Conservation (phyloP, 2,113 vertebrate species). For the Hippocampus zosterae region DNA sequence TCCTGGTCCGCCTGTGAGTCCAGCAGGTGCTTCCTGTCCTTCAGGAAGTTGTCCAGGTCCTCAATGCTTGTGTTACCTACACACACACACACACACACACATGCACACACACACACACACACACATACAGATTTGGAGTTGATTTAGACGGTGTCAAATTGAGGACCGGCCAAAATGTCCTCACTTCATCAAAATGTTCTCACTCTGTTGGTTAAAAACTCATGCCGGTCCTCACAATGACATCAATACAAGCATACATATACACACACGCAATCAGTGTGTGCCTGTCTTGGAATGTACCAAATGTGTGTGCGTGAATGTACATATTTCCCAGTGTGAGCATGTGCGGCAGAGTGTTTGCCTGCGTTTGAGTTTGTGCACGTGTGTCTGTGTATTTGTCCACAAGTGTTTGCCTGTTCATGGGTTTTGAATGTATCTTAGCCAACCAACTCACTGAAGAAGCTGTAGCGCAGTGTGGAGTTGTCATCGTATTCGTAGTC, state of each 20-base stretch:
- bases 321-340: not conserved
- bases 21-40: not conserved
- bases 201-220: too few species aligned
- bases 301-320: not conserved
- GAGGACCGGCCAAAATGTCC: too few species aligned
- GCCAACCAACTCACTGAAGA: conserved; percentile 43
- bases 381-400: not conserved
- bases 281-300: too few species aligned
- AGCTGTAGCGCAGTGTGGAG: conserved; percentile 38
- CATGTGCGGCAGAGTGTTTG: too few species aligned
- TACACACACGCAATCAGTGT: not conserved
- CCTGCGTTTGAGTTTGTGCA: not conserved
- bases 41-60: conserved; percentile 31
- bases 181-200: too few species aligned
- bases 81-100: not conserved
- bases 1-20: not conserved
- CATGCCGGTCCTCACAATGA: too few species aligned
- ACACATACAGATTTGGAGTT: too few species aligned
- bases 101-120: not conserved
- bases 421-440: not conserved
- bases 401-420: not conserved
- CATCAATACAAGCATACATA: too few species aligned
- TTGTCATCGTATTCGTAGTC: conserved; percentile 40
- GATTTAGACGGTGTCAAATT: too few species aligned
- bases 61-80: conserved; percentile 43